Evolutionary conservation across 2,113 vertebrate species (phyloP).

Genomic region (Colossoma macropomum): DNA sequence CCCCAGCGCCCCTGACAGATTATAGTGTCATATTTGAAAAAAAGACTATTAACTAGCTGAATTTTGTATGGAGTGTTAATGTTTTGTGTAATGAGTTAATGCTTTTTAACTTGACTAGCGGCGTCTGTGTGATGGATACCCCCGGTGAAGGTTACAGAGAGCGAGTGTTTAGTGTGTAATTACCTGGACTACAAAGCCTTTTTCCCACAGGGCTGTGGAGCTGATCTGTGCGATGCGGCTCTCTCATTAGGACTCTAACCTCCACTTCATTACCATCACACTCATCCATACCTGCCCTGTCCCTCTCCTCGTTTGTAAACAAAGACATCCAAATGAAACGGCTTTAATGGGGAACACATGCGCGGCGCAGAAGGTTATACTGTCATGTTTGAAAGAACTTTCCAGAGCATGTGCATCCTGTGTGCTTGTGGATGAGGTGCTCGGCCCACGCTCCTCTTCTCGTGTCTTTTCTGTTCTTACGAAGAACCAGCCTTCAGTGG

Average conservation of each 20-base stretch:
- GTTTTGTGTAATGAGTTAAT: conserved; percentile 49
- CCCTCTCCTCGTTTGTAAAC: conserved; percentile 38
- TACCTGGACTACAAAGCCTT: conserved; percentile 57
- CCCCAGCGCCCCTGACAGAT: neutral
- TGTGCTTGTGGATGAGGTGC: neutral
- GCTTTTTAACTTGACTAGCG: conserved; percentile 46
- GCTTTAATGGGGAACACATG: neutral
- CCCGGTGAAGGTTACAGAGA: conserved; percentile 49
- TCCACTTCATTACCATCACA: conserved; percentile 54
- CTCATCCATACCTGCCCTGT: conserved; percentile 51
- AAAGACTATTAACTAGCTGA: conserved; percentile 34
- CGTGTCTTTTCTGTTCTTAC: neutral
- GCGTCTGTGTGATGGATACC: conserved; percentile 32
- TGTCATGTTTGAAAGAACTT: neutral
- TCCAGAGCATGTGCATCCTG: neutral
- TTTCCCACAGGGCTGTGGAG: conserved; percentile 47
- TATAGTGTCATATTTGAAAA: conserved; percentile 10
- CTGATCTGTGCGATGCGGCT: conserved; percentile 48
- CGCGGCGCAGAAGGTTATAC: neutral
- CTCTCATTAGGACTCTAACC: conserved; percentile 54
- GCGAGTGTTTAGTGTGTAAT: conserved; percentile 57
- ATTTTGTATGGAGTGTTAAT: conserved; percentile 41
- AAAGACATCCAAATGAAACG: conserved; percentile 12
- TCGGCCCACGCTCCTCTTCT: neutral
- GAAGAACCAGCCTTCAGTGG: neutral